Conservation (phyloP, 1,140 invertebrate species). For the Neotoxoptera formosana region DNA sequence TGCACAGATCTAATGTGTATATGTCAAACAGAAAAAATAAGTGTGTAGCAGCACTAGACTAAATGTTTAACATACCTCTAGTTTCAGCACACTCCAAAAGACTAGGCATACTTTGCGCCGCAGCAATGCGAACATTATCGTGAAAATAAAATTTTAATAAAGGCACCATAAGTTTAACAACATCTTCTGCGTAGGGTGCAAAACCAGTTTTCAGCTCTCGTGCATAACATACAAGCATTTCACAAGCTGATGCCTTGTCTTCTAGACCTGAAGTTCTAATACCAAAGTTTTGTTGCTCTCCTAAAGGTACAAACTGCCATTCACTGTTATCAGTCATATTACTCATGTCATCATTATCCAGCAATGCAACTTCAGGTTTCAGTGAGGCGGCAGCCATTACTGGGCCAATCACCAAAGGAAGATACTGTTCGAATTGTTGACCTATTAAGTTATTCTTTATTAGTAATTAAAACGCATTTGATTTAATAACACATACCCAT, state of each 20-base stretch:
- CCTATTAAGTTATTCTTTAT: slow-evolving; percentile 64
- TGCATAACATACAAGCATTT: slow-evolving; percentile 99
- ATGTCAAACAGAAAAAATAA: background rate
- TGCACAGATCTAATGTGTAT: background rate
- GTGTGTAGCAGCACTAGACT: background rate
- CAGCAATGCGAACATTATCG: slow-evolving; percentile 90
- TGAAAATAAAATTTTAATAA: slow-evolving; percentile 99
- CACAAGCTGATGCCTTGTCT: slow-evolving; percentile 98
- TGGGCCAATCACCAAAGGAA: slow-evolving; percentile 96
- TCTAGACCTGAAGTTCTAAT: slow-evolving; percentile 93
- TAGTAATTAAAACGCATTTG: background rate
- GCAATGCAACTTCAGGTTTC: slow-evolving; percentile 95
- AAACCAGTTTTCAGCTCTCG: slow-evolving; percentile 97
- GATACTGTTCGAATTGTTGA: slow-evolving; percentile 94
- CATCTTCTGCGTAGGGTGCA: slow-evolving; percentile 92
- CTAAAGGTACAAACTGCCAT: slow-evolving; percentile 97
- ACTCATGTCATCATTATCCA: slow-evolving; percentile 92
- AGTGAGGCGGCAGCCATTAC: slow-evolving; percentile 94
- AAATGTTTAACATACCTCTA: slow-evolving; percentile 68
- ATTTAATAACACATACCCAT: slow-evolving; percentile 70
- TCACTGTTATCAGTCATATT: slow-evolving; percentile 88
- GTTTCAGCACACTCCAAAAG: slow-evolving; percentile 92
- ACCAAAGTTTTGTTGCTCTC: slow-evolving; percentile 94
- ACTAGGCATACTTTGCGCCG: slow-evolving; percentile 94
- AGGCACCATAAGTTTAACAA: slow-evolving; percentile 93